A percentile compares a stretch with the other conserved stretches of the same genome.
Evolutionary conservation across 2,888 invertebrate genomes (phyloP).

Genomic region (Ariolimax columbianus): DNA sequence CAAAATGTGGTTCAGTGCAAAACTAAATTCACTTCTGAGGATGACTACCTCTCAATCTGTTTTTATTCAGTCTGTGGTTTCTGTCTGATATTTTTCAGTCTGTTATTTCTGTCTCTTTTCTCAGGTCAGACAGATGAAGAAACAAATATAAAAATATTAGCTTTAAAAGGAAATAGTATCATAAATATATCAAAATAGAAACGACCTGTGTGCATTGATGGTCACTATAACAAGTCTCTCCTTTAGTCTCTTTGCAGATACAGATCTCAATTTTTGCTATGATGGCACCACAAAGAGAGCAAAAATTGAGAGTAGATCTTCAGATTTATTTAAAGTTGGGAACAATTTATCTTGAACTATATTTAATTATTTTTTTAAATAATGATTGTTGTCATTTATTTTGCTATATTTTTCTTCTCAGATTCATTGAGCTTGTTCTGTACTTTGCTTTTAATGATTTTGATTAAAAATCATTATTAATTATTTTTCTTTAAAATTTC

Average conservation of each 20-base stretch:
- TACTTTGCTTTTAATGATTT: background rate
- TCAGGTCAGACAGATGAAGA: conserved; percentile 10
- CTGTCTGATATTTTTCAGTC: no score
- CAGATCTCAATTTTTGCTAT: conserved; percentile 41
- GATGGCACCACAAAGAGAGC: conserved; percentile 35
- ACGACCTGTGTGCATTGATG: conserved; percentile 15
- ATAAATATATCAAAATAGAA: background rate
- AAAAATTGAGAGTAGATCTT: conserved; percentile 34
- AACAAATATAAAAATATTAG: background rate
- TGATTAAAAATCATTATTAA: background rate
- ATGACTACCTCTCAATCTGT: no score
- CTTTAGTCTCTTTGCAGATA: conserved; percentile 41
- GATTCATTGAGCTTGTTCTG: background rate
- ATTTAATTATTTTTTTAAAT: background rate
- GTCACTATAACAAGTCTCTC: background rate
- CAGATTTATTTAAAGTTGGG: background rate
- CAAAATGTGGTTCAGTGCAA: no score
- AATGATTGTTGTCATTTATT: background rate
- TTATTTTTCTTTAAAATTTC: background rate
- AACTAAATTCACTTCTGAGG: no score
- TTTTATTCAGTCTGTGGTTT: no score
- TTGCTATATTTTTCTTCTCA: background rate
- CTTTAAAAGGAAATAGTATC: background rate
- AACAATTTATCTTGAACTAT: background rate
- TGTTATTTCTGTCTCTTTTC: no score